Evolutionary conservation across 2,797 vertebrate genomes (phyloP).

Genomic region (Taenioides sp.): DNA sequence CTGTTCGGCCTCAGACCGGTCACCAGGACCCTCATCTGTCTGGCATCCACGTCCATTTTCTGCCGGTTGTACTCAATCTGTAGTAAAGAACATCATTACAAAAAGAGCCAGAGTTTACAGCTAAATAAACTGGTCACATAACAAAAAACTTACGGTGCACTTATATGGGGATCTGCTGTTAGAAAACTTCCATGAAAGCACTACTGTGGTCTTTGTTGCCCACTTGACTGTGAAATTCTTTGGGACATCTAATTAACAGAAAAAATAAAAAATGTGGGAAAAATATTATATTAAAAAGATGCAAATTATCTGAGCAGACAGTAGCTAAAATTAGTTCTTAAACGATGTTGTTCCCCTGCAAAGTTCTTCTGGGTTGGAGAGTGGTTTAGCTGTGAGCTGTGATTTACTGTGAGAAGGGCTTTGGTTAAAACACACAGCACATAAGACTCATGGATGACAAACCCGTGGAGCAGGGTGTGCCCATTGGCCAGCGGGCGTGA

Average conservation of each 20-base stretch:
- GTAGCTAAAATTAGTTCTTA: neutral
- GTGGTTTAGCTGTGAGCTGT: slow-evolving; percentile 70
- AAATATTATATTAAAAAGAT: slow-evolving; percentile 37
- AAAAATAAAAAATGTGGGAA: slow-evolving; percentile 40
- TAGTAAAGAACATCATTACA: slow-evolving; percentile 7
- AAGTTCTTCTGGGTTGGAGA: slow-evolving; percentile 65
- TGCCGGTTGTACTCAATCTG: slow-evolving; percentile 93
- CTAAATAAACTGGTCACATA: neutral
- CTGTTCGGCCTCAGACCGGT: slow-evolving; percentile 87
- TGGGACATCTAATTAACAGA: slow-evolving; percentile 86
- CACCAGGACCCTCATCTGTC: slow-evolving; percentile 87
- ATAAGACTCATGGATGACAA: slow-evolving; percentile 74
- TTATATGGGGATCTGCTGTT: slow-evolving; percentile 80
- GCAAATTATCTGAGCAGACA: slow-evolving; percentile 40
- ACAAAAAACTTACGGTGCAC: slow-evolving; percentile 84
- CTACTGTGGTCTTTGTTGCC: slow-evolving; percentile 91
- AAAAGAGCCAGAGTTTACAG: neutral
- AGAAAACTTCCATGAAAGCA: slow-evolving; percentile 93
- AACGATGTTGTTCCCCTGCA: slow-evolving; percentile 54
- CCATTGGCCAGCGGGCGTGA: slow-evolving; percentile 58
- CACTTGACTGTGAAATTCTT: slow-evolving; percentile 98
- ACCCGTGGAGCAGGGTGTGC: slow-evolving; percentile 66
- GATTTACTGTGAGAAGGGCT: slow-evolving; percentile 78
- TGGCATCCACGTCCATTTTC: slow-evolving; percentile 89
- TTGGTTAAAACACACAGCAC: slow-evolving; percentile 79